Evolutionary conservation across 2,797 vertebrate species (phyloP), one percentile per base, ranked within the genome.

Genomic region (Sebastes vulpes): DNA sequence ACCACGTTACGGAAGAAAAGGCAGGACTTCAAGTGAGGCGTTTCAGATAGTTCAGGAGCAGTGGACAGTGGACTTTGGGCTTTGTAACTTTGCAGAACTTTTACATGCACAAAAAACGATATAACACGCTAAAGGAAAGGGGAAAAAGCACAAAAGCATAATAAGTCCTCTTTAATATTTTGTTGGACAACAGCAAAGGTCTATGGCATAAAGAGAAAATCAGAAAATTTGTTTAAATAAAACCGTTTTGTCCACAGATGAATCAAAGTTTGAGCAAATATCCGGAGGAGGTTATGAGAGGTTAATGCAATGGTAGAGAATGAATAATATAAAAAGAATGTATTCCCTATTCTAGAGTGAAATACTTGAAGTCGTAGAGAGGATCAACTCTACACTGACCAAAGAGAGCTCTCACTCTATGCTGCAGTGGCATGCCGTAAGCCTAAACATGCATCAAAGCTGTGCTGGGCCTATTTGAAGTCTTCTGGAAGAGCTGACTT

Each of bases 371-470:
- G 23, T 48, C 76, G 8, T 14, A 32, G 38, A 32, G 66, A 32
- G 66, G 67, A 77, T 72, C 75, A 76, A 32, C 73, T 87, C n/a
- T 28, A 65, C 66, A 57, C 56, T 81, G 83, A 81, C 86, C 85
- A 81, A 77, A 83, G 65, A 82, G 38, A 73, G 75, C 20, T 57
- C 52, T 80, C 32, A 12, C 57, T 66, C 53, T 53, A 2, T 76
- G 83, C 52, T 77, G 57, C 75, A 68, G 76, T 75, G 65, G 20
- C 50, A 82, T 28, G 88, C 89, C 82, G 12, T 89, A n/a, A 92
- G 89, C 84, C 83, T 80, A 83, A 88, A 93, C 86, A 90, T 66
- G 81, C 86, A 85, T 92, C 87, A 93, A 90, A 92, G 91, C 67
- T 23, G 38, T 26, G 50, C 60, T 3, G 0, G 72, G 69, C 53